Percentiles rank a stretch among this genome's conserved stretches.
Conservation (phyloP, 2,888 invertebrate species). For the Epinotia demarniana region DNA sequence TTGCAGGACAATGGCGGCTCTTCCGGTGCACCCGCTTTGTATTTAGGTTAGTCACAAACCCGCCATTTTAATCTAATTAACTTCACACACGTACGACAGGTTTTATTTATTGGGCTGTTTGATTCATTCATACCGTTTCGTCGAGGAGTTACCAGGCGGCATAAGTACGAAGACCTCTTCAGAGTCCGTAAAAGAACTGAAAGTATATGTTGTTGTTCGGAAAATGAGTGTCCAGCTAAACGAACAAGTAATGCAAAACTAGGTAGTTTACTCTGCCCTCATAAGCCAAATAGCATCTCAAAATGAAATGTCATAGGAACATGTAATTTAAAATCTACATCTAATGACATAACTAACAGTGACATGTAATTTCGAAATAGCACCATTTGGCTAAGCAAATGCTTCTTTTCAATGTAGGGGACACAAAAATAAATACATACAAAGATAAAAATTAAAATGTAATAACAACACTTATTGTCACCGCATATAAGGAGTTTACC, state of each 20-base stretch:
- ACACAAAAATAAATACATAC: no score
- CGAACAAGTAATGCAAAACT: no score
- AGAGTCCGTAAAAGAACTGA: no score
- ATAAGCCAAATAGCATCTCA: no score
- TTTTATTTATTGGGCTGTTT: slow-evolving; percentile 39
- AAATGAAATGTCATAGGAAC: no score
- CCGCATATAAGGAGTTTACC: background rate
- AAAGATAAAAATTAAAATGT: background rate
- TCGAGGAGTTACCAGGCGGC: background rate
- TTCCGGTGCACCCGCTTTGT: slow-evolving; percentile 80
- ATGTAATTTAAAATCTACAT: no score
- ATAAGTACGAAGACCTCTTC: no score
- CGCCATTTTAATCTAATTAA: slow-evolving; percentile 80
- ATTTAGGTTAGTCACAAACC: slow-evolving; percentile 81
- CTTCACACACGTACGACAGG: slow-evolving; percentile 66
- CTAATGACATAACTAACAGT: no score
- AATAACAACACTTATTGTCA: background rate
- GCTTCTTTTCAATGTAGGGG: no score
- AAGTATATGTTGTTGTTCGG: background rate
- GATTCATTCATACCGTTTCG: slow-evolving; percentile 25
- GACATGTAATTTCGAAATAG: no score
- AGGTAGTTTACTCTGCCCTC: no score
- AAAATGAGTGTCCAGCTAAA: background rate
- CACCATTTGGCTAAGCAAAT: no score
- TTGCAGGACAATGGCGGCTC: slow-evolving; percentile 80